These are phyloP conservation scores for Enchytraeus crypticus DNA, from an alignment of 2,888 invertebrate species.

Conservation along the genomic window DNA sequence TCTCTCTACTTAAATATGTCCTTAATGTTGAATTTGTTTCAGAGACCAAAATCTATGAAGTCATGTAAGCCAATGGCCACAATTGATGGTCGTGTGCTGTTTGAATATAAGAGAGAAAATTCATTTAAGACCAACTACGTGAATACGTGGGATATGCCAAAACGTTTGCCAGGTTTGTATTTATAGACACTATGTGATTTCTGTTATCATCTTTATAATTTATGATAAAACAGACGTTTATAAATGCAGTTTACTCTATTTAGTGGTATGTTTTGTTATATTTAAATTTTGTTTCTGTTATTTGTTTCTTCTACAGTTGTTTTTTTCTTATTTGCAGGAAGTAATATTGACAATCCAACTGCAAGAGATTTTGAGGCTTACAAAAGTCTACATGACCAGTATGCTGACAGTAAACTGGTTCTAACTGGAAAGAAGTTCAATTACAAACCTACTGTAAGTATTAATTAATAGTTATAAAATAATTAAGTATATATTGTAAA, in stretches of 20 bases:
- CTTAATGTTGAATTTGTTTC: not conserved
- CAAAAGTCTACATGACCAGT: not conserved
- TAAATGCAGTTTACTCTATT: not conserved
- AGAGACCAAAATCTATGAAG: slow-evolving; percentile 1
- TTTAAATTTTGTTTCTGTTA: not conserved
- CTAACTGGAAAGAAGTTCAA: not conserved
- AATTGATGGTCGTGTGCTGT: not conserved
- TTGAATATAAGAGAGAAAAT: not conserved
- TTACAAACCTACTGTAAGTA: not conserved
- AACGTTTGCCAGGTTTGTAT: slow-evolving; percentile 10
- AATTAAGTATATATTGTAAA: too few relatives aligned
- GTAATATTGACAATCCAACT: not conserved
- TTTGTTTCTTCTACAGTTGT: not conserved
- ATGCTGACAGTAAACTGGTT: not conserved
- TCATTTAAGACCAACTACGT: slow-evolving; percentile 5
- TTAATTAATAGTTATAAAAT: too few relatives aligned
- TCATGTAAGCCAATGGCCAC: not conserved
- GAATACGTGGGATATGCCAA: slow-evolving; percentile 15
- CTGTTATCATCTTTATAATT: not conserved
- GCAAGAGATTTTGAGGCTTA: not conserved
- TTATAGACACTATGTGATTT: not conserved
- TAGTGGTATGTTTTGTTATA: not conserved
- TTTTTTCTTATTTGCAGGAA: not conserved
- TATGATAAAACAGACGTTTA: not conserved
- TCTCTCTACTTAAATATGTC: not conserved